These are phyloP conservation scores for Coracias cyanogaster DNA, from an alignment of 2,797 vertebrate genomes.

Conservation along the genomic window DNA sequence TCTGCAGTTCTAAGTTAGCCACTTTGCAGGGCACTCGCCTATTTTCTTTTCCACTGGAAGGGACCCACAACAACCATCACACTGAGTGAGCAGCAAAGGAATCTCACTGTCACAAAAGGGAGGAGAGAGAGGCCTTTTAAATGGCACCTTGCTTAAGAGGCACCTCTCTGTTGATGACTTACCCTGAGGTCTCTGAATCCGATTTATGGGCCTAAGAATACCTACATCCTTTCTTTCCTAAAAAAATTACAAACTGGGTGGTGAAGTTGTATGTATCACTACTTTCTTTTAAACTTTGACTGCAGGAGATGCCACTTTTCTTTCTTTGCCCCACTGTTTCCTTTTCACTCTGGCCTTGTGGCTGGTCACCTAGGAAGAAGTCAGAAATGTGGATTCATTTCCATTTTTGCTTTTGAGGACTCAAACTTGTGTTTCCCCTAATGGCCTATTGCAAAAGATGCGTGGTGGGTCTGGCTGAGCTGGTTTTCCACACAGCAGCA, in stretches of 20 bases:
- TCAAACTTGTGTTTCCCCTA: neutral
- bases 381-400: neutral
- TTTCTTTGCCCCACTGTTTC: neutral
- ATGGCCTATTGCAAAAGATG: neutral
- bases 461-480: too few species aligned
- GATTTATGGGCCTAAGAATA: neutral
- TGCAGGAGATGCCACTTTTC: neutral
- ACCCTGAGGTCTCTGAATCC: neutral
- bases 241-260: neutral
- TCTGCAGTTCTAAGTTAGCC: neutral
- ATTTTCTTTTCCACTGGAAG: neutral
- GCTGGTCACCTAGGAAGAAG: neutral
- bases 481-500: too few species aligned
- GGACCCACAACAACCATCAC: neutral
- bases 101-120: neutral
- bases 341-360: neutral
- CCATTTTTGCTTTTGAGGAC: neutral
- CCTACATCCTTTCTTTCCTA: neutral
- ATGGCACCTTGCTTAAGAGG: neutral
- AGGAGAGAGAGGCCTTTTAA: neutral
- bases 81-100: neutral
- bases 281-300: neutral
- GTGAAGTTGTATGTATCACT: neutral
- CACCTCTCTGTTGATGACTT: neutral
- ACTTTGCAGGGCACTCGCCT: neutral